Evolutionary conservation across 2,888 invertebrate genomes (phyloP).

Genomic region (Thysanoteuthis rhombus): DNA sequence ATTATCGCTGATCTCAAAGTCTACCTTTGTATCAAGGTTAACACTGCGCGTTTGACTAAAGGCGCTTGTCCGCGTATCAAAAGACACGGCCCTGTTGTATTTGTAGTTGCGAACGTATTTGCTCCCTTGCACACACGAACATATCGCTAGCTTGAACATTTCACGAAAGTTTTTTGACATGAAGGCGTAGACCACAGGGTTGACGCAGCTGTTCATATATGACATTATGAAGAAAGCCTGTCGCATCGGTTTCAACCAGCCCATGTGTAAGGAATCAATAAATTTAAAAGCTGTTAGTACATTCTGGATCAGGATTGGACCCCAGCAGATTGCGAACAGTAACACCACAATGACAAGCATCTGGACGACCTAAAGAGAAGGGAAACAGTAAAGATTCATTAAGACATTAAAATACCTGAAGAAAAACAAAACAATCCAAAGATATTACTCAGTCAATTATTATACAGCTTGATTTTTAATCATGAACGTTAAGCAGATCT

Average conservation of each 20-base stretch:
- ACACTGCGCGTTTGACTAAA: background rate
- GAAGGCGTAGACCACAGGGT: slow-evolving; percentile 79
- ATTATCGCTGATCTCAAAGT: background rate
- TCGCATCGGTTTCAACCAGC: slow-evolving; percentile 73
- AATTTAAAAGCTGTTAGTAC: slow-evolving; percentile 74
- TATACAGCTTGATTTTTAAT: background rate
- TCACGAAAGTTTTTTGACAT: slow-evolving; percentile 77
- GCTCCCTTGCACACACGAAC: slow-evolving; percentile 45
- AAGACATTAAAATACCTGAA: background rate
- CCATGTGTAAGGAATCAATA: slow-evolving; percentile 70
- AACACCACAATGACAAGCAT: slow-evolving; percentile 78
- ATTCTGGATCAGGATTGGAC: slow-evolving; percentile 76
- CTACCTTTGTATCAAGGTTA: background rate
- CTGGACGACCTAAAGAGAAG: slow-evolving; percentile 73
- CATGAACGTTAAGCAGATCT: too few species aligned
- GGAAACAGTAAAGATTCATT: background rate
- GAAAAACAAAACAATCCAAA: background rate
- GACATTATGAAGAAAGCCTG: slow-evolving; percentile 75
- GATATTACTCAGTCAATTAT: background rate
- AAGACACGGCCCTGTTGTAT: slow-evolving; percentile 39
- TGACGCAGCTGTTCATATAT: slow-evolving; percentile 79
- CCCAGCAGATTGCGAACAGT: slow-evolving; percentile 77
- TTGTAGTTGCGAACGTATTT: slow-evolving; percentile 43
- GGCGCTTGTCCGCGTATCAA: slow-evolving; percentile 36
- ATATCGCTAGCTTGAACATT: slow-evolving; percentile 56